Base-by-base conservation (phyloP, 1,140 invertebrate species). In the Capitella teleta region DNA sequence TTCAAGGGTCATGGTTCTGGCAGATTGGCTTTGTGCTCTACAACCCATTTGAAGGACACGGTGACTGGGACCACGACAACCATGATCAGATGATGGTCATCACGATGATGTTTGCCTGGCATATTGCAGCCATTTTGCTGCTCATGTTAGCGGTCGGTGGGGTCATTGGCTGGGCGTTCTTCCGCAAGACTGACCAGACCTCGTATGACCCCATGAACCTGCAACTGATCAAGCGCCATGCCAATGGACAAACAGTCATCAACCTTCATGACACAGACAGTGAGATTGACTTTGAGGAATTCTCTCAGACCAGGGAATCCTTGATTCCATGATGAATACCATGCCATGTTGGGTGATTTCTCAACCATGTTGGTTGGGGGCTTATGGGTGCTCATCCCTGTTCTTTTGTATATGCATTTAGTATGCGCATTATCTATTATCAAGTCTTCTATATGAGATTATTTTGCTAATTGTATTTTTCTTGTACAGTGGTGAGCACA, bases 1-100 rank as follows among this genome's bases (percentile, higher is more conserved):
- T 76, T 21, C 76, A 77, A 51, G 76, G 76, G 4, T 72, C 73
- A 0, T 78, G 76, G 76, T 78, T 78, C 59, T 74, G 63, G 56
- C 73, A 75, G 50, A 61, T 76, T 5, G 76, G 70, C 0, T 76
- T 75, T 60, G 75, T 77, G 47, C 57, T 78, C 23, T 76, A 77
- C 56, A 72, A 70, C n/a, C 76, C 75, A 4, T 44, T 64, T 16
- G 52, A 60, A 1, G 63, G 62, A 4, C 53, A 58, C 12, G 56
- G 55, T 14, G 46, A 37, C 10, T 76, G 75, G 75, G 62, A 74
- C 19, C 45, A 59, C n/a, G 58, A 72, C 0, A 57, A 70, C 51
- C 74, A 75, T 54, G 55, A 61, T 3, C 62, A 76, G 49, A 67
- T 76, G 60, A 76, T 77, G 74, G 61, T 74, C 5, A 66, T 70